A percentile compares a stretch with the other conserved stretches of the same genome.
These are phyloP conservation scores for Xestia sexstrigata DNA, from an alignment of 2,888 invertebrate species.

Conservation along the genomic window DNA sequence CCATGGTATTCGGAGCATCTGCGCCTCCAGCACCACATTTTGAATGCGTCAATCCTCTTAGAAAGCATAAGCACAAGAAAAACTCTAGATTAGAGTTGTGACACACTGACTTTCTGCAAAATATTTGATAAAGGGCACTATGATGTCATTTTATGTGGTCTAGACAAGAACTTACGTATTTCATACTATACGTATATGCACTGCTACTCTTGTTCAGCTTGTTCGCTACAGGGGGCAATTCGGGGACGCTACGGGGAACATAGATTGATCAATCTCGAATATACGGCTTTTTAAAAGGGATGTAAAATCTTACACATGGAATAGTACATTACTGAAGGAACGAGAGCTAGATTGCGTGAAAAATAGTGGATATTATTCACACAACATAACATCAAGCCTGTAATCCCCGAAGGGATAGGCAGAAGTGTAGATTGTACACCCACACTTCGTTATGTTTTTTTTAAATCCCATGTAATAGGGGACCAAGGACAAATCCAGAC, in stretches of 20 bases:
- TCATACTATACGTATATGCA: neutral
- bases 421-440: too few species aligned
- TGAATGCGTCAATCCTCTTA: too few species aligned
- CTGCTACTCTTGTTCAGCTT: neutral
- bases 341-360: neutral
- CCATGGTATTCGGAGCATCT: too few species aligned
- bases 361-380: neutral
- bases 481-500: too few species aligned
- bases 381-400: too few species aligned
- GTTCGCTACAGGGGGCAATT: neutral
- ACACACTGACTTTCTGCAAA: neutral
- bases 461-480: too few species aligned
- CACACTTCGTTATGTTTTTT: too few species aligned
- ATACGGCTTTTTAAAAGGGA: conserved; percentile 25
- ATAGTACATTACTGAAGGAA: neutral
- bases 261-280: conserved; percentile 2
- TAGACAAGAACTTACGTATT: neutral
- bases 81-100: neutral
- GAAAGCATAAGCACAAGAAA: too few species aligned
- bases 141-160: conserved; percentile 10
- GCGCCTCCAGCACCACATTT: too few species aligned
- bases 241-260: neutral
- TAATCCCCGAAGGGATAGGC: too few species aligned
- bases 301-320: too few species aligned
- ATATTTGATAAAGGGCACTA: neutral